These are phyloP conservation scores for Anisognathus igniventris DNA, from an alignment of 2,797 vertebrate species.

Conservation along the genomic window DNA sequence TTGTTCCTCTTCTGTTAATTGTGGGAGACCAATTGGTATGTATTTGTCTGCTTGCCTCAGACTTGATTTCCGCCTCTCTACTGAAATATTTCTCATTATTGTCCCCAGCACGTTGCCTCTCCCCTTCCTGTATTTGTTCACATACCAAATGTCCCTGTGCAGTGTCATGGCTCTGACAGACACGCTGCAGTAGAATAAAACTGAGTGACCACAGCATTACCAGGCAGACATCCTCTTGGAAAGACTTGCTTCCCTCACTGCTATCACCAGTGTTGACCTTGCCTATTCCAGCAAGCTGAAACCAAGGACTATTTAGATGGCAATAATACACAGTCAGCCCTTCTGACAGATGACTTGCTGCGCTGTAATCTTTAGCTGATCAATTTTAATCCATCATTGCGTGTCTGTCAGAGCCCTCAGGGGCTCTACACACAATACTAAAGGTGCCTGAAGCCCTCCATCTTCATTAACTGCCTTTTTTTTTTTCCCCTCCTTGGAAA, in stretches of 20 bases:
- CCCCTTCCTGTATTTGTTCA: slow-evolving; percentile 44
- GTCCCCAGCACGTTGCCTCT: slow-evolving; percentile 37
- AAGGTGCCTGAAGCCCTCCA: background rate
- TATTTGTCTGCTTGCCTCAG: slow-evolving; percentile 32
- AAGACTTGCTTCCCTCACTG: background rate
- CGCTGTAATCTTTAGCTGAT: background rate
- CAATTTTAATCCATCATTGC: background rate
- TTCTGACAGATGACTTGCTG: background rate
- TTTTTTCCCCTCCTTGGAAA: background rate
- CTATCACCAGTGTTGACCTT: background rate
- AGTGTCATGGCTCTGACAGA: slow-evolving; percentile 2
- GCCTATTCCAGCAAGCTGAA: background rate
- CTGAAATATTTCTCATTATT: slow-evolving; percentile 50
- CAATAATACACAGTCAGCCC: background rate
- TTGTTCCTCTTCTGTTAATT: slow-evolving; percentile 9
- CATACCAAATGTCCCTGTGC: background rate
- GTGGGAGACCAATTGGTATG: slow-evolving; percentile 20
- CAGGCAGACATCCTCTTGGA: background rate
- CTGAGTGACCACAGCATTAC: background rate
- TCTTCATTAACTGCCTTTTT: background rate
- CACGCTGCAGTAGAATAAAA: background rate
- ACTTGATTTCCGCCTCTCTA: slow-evolving; percentile 11
- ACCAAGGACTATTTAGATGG: background rate
- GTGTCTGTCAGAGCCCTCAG: background rate
- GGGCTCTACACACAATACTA: background rate